Percentiles rank a stretch among this genome's conserved stretches.
These are phyloP conservation scores for Jordanella pulchra DNA, from an alignment of 2,797 vertebrate genomes.

Conservation along the genomic window DNA sequence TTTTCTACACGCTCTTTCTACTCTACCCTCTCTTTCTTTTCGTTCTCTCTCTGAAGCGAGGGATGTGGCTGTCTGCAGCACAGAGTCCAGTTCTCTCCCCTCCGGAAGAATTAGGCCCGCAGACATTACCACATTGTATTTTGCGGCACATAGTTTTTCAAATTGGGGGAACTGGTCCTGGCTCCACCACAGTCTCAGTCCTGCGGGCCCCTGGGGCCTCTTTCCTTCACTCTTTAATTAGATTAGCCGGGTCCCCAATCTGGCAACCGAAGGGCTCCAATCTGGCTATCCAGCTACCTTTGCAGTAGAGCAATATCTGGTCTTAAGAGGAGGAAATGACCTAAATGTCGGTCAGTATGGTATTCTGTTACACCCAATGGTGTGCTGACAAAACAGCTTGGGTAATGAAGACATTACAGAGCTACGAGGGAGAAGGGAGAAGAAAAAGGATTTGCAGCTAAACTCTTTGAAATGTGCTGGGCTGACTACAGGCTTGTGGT, in stretches of 20 bases:
- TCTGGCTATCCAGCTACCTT: constrained; percentile 78
- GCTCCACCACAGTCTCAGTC: constrained; percentile 66
- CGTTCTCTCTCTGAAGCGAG: constrained; percentile 49
- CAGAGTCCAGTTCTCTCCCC: constrained; percentile 72
- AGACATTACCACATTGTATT: constrained; percentile 84
- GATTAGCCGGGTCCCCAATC: constrained; percentile 79
- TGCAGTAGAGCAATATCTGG: constrained; percentile 74
- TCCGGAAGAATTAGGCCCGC: constrained; percentile 84
- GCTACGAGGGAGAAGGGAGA: constrained; percentile 41
- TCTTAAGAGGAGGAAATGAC: constrained; percentile 81
- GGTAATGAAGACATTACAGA: constrained; percentile 73
- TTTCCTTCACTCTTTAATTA: constrained; percentile 83
- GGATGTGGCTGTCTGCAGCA: constrained; percentile 72
- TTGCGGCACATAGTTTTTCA: constrained; percentile 76
- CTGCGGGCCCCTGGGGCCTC: constrained; percentile 72
- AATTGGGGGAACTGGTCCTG: constrained; percentile 71
- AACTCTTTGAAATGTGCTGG: constrained; percentile 62
- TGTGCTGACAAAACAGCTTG: constrained; percentile 78
- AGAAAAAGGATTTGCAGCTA: constrained; percentile 67
- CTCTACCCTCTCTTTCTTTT: constrained; percentile 34
- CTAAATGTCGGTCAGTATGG: constrained; percentile 79
- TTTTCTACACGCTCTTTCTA: constrained; percentile 53
- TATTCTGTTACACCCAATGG: constrained; percentile 80
- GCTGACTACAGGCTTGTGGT: constrained; percentile 62
- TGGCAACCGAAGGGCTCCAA: constrained; percentile 67